Conservation (phyloP, 2,113 vertebrate species). For the Potamarius usumacintae region DNA sequence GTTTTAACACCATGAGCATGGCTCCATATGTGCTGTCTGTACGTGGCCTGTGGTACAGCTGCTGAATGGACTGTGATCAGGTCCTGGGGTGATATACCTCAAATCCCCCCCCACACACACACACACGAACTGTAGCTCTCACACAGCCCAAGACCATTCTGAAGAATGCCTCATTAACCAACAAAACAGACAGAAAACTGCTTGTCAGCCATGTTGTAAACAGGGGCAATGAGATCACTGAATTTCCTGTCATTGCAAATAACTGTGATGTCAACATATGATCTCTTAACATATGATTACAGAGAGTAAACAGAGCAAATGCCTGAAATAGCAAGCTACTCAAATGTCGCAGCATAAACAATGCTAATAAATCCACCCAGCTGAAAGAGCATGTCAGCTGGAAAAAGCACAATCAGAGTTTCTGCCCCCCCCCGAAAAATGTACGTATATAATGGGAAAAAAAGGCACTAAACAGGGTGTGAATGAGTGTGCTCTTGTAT, state of each 20-base stretch:
- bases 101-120: not conserved
- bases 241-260: not conserved
- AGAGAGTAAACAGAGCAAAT: not conserved
- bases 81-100: slow-evolving; percentile 9
- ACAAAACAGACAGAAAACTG: not conserved
- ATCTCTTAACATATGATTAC: not conserved
- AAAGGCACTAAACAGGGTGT: slow-evolving; percentile 10
- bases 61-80: slow-evolving; percentile 14
- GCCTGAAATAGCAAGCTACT: not conserved
- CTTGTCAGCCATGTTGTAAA: slow-evolving; percentile 29
- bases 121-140: not conserved
- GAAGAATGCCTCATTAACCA: not conserved
- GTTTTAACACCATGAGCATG: not conserved
- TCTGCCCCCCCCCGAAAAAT: not conserved
- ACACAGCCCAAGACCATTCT: not conserved
- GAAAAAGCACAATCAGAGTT: not conserved
- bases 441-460: not conserved
- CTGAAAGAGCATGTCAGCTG: not conserved
- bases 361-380: not conserved
- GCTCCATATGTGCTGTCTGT: not conserved
- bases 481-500: slow-evolving; percentile 57
- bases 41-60: slow-evolving; percentile 20
- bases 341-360: not conserved
- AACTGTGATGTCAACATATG: slow-evolving; percentile 11
- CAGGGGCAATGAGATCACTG: slow-evolving; percentile 18